phyloP scores from a whole-genome alignment of 2,113 vertebrate genomes.

The Phaethon lepturus region DNA sequence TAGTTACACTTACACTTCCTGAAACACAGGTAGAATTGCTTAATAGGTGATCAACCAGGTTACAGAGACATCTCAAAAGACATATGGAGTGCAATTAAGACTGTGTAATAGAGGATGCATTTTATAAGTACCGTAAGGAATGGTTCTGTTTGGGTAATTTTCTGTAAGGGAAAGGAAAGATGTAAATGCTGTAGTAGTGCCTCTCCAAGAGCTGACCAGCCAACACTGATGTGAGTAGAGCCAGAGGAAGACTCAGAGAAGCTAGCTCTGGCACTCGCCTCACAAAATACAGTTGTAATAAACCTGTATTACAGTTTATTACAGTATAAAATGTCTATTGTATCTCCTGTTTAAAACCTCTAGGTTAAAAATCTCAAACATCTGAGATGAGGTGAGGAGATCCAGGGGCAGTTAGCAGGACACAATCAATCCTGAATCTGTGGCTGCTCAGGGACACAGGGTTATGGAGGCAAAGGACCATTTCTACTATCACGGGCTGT shows the following conservation, averaged over 20 bases:
- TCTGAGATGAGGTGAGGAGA: neutral
- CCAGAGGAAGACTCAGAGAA: neutral
- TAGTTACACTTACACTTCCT: neutral
- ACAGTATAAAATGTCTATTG: neutral
- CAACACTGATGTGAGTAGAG: neutral
- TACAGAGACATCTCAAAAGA: neutral
- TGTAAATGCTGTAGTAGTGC: neutral
- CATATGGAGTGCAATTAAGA: neutral
- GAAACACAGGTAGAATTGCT: neutral
- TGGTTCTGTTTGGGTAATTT: neutral
- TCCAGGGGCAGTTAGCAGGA: neutral
- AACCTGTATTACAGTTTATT: neutral
- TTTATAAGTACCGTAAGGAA: neutral
- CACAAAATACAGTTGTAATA: neutral
- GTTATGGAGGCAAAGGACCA: neutral
- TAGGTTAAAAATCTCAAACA: neutral
- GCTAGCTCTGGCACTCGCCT: neutral
- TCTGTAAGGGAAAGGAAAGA: neutral
- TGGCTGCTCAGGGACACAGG: neutral
- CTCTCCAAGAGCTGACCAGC: neutral
- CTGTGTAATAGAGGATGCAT: neutral
- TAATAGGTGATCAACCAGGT: neutral
- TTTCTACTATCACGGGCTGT: neutral
- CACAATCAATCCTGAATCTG: neutral
- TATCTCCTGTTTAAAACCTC: neutral